A percentile compares a stretch with the other conserved stretches of the same genome.
phyloP scores from a whole-genome alignment of 2,797 vertebrate genomes.

The Leptatherina wallacei region DNA sequence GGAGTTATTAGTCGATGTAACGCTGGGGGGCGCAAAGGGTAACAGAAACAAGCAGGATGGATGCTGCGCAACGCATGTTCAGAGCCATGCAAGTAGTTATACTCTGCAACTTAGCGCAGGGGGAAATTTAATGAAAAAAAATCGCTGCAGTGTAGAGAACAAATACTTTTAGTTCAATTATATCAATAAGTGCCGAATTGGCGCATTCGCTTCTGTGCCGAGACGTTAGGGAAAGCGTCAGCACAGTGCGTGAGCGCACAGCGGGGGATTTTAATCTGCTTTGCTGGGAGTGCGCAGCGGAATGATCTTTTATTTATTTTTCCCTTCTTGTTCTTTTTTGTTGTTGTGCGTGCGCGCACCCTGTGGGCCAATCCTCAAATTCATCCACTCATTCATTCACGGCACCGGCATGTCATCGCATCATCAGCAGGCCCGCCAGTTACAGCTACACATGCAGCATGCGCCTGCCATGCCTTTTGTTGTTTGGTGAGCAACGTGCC shows the following conservation, averaged over 20 bases:
- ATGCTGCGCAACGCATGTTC: conserved; percentile 63
- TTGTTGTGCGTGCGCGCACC: conserved; percentile 59
- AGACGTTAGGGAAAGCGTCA: neutral
- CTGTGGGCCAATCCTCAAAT: conserved; percentile 61
- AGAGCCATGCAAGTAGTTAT: conserved; percentile 41
- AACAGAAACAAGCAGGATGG: conserved; percentile 44
- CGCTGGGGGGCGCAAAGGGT: conserved; percentile 73
- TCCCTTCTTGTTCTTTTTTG: neutral
- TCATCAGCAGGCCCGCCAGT: conserved; percentile 42
- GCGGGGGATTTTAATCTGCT: neutral
- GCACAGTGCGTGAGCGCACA: conserved; percentile 18
- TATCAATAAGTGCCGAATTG: conserved; percentile 20
- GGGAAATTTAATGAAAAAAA: neutral
- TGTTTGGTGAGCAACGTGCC: conserved; percentile 66
- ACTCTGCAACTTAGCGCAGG: neutral
- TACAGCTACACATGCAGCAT: conserved; percentile 63
- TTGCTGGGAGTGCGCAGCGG: conserved; percentile 7
- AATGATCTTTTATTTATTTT: conserved; percentile 2
- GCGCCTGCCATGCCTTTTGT: conserved; percentile 75
- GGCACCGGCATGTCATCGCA: conserved; percentile 65
- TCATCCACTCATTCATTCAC: conserved; percentile 67
- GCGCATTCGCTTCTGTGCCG: conserved; percentile 51
- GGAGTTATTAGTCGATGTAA: conserved; percentile 35
- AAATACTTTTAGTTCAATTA: neutral
- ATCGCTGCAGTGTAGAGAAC: neutral